These are phyloP conservation scores for Pyrgilauda ruficollis DNA, from an alignment of 2,113 vertebrate genomes.

Conservation along the genomic window DNA sequence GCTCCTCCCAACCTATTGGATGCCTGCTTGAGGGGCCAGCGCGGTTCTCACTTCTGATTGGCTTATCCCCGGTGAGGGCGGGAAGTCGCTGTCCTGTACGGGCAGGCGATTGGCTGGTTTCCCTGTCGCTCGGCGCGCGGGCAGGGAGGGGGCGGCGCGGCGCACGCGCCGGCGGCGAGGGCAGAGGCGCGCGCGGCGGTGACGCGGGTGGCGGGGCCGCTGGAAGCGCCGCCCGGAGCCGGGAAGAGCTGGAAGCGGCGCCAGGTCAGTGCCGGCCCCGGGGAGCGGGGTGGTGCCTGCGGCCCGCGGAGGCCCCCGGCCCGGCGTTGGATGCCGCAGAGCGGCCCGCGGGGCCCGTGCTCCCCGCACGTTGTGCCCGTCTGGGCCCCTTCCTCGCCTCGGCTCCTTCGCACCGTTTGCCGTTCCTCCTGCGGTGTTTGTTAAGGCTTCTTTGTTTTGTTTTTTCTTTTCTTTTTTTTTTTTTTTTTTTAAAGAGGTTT, in stretches of 20 bases:
- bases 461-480: too few relatives aligned
- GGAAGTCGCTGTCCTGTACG: rapidly evolving
- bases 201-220: neutral
- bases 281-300: neutral
- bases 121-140: rapidly evolving
- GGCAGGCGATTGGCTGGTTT: rapidly evolving
- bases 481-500: too few relatives aligned
- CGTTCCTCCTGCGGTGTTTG: neutral
- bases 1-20: neutral
- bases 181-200: neutral
- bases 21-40: rapidly evolving
- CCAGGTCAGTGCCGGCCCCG: constrained; percentile 40
- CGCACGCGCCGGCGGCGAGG: neutral
- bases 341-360: neutral
- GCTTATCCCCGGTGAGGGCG: rapidly evolving
- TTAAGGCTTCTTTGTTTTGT: too few relatives aligned
- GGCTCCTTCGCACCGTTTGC: neutral
- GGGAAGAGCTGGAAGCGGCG: neutral
- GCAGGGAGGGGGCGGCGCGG: rapidly evolving
- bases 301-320: neutral
- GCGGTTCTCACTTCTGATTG: rapidly evolving
- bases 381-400: neutral
- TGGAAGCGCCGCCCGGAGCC: neutral
- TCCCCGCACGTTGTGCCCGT: neutral
- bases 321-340: neutral